phyloP scores from a whole-genome alignment of 2,113 vertebrate genomes.

The Struthio camelus region DNA sequence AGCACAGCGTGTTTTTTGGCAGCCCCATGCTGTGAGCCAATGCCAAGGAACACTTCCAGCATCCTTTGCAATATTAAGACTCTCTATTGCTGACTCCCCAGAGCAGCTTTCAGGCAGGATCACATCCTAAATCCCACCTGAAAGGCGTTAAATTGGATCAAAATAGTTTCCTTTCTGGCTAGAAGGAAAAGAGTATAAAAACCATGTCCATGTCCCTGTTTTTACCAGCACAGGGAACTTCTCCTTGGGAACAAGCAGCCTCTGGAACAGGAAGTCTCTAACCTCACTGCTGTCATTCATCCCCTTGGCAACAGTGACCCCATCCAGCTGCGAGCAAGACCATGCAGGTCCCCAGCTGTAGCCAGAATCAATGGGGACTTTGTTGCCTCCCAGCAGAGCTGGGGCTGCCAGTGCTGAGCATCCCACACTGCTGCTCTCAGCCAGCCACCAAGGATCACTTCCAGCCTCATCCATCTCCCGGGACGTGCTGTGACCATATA shows the following conservation, averaged over 20 bases:
- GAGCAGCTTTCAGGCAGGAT: neutral
- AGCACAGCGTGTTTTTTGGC: no score
- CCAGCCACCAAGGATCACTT: neutral
- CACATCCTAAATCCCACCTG: neutral
- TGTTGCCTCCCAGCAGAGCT: neutral
- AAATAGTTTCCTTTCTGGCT: neutral
- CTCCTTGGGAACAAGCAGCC: neutral
- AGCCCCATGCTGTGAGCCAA: no score
- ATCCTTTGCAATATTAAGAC: no score
- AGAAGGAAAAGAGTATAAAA: neutral
- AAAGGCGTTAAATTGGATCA: neutral
- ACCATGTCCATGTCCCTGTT: neutral
- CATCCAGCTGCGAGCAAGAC: neutral
- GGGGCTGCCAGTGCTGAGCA: neutral
- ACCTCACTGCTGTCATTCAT: neutral
- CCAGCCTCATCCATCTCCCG: accelerated
- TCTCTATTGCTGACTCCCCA: neutral
- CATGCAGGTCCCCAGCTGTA: neutral
- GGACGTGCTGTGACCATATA: neutral
- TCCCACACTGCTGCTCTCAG: neutral
- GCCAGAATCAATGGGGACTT: neutral
- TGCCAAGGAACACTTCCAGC: neutral
- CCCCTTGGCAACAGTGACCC: neutral
- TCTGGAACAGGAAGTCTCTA: neutral
- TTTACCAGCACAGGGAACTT: neutral